Evolutionary conservation across 2,888 invertebrate species (phyloP), one percentile per base, ranked within the genome.

Genomic region (Mythimna pallens): DNA sequence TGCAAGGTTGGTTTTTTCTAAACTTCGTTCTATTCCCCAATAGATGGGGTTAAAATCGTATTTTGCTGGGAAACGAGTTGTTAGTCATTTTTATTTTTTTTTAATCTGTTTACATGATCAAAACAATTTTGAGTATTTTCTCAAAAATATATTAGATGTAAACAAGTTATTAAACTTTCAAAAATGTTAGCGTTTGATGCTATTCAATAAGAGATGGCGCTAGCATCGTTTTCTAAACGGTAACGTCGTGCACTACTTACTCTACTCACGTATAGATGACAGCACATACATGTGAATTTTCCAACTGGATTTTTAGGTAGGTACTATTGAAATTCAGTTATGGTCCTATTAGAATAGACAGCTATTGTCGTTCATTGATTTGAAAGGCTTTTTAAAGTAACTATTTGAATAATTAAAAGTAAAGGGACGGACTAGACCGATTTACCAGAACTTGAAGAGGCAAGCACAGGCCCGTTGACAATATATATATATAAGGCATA

Each of bases 121-220:
- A 9, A 69, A 17, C 3, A 14, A 0, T 25, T 52, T 34, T 36
- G 0, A 14, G 7, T 22, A 6, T 25, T 25, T 34, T 3, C 8
- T 1, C 4, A 0, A 34, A 14, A 25, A 34, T 10, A 1, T 10
- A 9, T 22, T 0, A 6, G 0, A 0, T 6, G 0, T 9, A 14
- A 22, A 34, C 0, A 9, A 36, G 1, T 6, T 7, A 6, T 10
- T 0, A 43, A 40, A 52, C n/a, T n/a, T 14, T n/a, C 2, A 2
- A 17, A 17, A 34, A 12, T 6, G 22, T 12, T 34, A 8, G n/a
- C 8, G 17, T 40, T 67, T 47, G 1, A 10, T 3, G 40, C 87
- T 81, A 86, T 72, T 84, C 70, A 50, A 62, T 65, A 75, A 80
- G 12, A 88, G 89, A 85, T 86, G 84, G 77, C 87, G 73, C 10